A percentile compares a stretch with the other conserved stretches of the same genome.
These are phyloP conservation scores for Cottoperca gobio DNA, from an alignment of 2,797 vertebrate species.

Conservation along the genomic window DNA sequence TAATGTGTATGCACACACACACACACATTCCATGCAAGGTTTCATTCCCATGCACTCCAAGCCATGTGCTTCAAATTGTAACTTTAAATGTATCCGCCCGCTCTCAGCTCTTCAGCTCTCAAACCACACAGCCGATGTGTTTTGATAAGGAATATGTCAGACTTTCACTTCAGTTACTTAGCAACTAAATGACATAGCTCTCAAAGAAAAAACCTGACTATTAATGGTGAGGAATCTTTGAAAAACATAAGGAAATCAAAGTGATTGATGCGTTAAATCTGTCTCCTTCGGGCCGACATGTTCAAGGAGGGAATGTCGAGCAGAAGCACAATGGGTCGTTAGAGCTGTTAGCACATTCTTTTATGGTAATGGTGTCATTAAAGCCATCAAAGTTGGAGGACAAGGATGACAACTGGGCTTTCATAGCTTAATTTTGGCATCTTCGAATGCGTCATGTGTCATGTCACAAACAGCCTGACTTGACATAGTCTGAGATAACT, in stretches of 20 bases:
- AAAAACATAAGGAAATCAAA: conserved; percentile 23
- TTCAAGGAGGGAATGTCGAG: conserved; percentile 18
- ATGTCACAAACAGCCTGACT: not conserved
- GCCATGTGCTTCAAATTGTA: not conserved
- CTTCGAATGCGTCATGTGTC: not conserved
- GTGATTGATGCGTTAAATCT: conserved; percentile 18
- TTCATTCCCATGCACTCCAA: conserved; percentile 19
- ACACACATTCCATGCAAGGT: not conserved
- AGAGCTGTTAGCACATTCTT: not conserved
- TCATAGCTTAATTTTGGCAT: not conserved
- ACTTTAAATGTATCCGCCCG: not conserved
- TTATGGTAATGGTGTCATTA: conserved; percentile 9
- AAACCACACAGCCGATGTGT: not conserved
- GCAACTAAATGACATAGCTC: conserved; percentile 50
- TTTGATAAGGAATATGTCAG: conserved; percentile 26
- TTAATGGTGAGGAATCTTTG: not conserved
- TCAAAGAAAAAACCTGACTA: conserved; percentile 5
- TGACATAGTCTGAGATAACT: too few species aligned
- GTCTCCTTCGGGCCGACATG: not conserved
- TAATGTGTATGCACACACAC: not conserved
- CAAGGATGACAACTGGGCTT: not conserved
- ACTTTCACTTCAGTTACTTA: conserved; percentile 54
- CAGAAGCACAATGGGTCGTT: not conserved
- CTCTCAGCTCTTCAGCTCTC: not conserved
- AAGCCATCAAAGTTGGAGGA: conserved; percentile 12